Base-by-base conservation (phyloP, 1,140 invertebrate species). In the Caenorhabditis tropicalis region DNA sequence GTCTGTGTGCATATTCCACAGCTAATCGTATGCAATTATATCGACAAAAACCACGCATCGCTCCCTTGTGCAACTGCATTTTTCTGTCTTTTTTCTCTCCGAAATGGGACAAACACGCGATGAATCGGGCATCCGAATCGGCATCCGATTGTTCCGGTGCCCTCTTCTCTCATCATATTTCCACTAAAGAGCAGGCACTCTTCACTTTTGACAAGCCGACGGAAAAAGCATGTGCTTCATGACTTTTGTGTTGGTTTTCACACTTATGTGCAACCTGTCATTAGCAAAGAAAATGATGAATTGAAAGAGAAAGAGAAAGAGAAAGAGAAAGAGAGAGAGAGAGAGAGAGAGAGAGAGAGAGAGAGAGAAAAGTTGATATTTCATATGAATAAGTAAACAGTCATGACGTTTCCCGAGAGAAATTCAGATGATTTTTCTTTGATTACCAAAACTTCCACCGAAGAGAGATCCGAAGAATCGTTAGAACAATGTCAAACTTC, bases 21-120 rank as follows among this genome's bases (percentile, higher is more conserved):
- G 65, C 65, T 74, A 74, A 74, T 74, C 43, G 65, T 74, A 74
- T 74, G 65, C 65, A 74, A 74, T 74, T 74, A 74, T 74, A 74
- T 74, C 65, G 65, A 74, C 65, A 74, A 74, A 74, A 74, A 74
- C 65, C 65, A 43, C 65, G 65, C 65, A 74, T 74, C 65, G 65
- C 36, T 74, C 65, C 36, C 65, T 74, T 74, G 65, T 74, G 65
- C 65, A 74, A 74, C 36, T 74, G 36, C 36, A 21, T 27, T 56
- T 56, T 27, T n/a, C 21, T 21, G 19, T 21, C 9, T n/a, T 51
- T 51, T 51, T 46, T 51, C n/a, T 36, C 16, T 65, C 33, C 65
- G 65, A 74, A 74, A 74, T n/a, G 33, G 65, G 65, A 27, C 65
- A 74, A 74, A 74, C 65, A 74, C 65, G 65, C 65, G 65, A 74